Percentiles rank a stretch among this genome's conserved stretches.
Evolutionary conservation across 2,113 vertebrate species (phyloP).

Genomic region (Cricetomys ansorgei): DNA sequence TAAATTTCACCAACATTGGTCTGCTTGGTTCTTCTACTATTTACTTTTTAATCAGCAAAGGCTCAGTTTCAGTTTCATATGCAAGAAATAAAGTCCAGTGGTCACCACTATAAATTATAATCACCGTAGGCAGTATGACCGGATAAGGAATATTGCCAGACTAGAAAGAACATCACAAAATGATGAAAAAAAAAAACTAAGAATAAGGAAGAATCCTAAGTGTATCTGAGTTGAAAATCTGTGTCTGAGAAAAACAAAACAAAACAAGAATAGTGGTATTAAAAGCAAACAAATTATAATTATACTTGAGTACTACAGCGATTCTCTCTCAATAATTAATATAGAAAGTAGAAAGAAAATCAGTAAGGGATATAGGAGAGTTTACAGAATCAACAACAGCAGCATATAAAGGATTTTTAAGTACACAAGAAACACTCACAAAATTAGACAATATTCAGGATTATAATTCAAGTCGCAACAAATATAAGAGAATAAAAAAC

Average conservation of each 20-base stretch:
- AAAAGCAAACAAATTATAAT: constrained; percentile 17
- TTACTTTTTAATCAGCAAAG: neutral
- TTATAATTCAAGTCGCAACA: constrained; percentile 26
- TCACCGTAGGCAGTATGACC: neutral
- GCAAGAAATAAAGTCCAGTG: neutral
- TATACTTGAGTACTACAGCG: neutral
- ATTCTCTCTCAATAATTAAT: constrained; percentile 12
- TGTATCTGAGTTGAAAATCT: neutral
- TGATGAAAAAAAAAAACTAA: neutral
- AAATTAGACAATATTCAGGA: neutral
- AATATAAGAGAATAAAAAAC: constrained; percentile 2
- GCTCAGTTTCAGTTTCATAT: constrained; percentile 31
- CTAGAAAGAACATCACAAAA: neutral
- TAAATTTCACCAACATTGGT: too few relatives aligned
- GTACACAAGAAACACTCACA: neutral
- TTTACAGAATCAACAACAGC: neutral
- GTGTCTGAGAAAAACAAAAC: neutral
- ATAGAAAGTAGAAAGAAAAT: constrained; percentile 44
- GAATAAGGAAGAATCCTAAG: neutral
- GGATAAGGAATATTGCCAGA: neutral
- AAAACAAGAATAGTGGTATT: neutral
- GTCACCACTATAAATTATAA: neutral
- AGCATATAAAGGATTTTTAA: constrained; percentile 39
- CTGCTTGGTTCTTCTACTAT: neutral
- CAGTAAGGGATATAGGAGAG: neutral